These are phyloP conservation scores for Brachionus rotundiformis DNA, from an alignment of 1,140 invertebrate species.

Conservation along the genomic window DNA sequence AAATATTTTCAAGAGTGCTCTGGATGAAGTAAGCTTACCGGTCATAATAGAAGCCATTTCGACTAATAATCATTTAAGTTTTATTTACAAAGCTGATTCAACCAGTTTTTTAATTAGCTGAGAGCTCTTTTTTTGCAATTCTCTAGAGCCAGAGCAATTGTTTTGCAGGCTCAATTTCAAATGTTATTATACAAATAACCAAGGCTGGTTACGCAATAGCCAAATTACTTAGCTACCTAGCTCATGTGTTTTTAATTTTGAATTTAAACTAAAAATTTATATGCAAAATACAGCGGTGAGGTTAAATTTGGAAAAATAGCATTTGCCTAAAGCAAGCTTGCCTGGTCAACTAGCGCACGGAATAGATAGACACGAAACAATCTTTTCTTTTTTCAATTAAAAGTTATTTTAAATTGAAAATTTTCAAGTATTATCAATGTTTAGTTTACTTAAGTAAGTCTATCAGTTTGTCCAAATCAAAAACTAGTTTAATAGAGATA, in stretches of 20 bases:
- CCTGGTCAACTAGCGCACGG: not conserved
- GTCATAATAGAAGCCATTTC: conserved; percentile 35
- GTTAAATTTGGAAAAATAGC: not conserved
- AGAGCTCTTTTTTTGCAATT: not conserved
- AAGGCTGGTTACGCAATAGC: not conserved
- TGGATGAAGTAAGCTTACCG: conserved; percentile 9
- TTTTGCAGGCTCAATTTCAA: not conserved
- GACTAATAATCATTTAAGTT: not conserved
- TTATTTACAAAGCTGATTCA: conserved; percentile 38
- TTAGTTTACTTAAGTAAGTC: conserved; percentile 3
- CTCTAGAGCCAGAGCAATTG: not conserved
- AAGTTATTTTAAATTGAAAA: conserved; percentile 3
- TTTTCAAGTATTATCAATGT: not conserved
- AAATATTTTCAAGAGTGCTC: not conserved
- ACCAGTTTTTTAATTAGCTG: conserved; percentile 36
- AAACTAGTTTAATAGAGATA: conserved; percentile 20
- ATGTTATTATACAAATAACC: not conserved
- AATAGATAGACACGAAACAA: not conserved
- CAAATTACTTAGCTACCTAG: not conserved
- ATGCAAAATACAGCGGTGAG: not conserved
- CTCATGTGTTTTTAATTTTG: not conserved
- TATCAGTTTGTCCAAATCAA: not conserved
- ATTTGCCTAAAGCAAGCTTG: not conserved
- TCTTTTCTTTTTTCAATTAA: not conserved
- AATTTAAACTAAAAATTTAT: no score